Conservation (phyloP, 2,113 vertebrate species). For the Syngnathus floridae region DNA sequence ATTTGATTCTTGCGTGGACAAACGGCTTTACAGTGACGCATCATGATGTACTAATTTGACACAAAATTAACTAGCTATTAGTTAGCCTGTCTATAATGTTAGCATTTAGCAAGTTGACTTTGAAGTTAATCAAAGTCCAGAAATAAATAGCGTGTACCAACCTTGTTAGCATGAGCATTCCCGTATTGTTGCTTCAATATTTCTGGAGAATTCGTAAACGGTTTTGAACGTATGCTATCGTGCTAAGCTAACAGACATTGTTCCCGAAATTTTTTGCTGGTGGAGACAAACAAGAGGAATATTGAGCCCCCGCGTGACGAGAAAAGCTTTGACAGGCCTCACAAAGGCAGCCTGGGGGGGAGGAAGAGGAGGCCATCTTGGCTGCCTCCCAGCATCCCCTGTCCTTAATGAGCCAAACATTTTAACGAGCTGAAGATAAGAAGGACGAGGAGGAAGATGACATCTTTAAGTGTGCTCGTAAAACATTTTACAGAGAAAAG, state of each 20-base stretch:
- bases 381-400: background rate
- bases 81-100: background rate
- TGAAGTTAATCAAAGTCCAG: background rate
- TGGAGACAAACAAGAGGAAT: conserved; percentile 1
- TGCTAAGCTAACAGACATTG: background rate
- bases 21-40: background rate
- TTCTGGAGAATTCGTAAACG: background rate
- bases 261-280: background rate
- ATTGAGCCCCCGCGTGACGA: background rate
- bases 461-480: too few relatives aligned
- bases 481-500: too few relatives aligned
- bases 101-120: background rate
- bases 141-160: background rate
- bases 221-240: background rate
- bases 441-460: background rate
- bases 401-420: conserved; percentile 4
- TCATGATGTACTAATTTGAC: background rate
- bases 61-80: background rate
- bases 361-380: background rate
- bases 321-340: background rate
- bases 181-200: background rate
- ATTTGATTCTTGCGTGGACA: background rate
- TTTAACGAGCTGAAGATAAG: conserved; percentile 1
- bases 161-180: background rate
- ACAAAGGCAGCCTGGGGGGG: background rate